Percentiles rank a stretch among this genome's conserved stretches.
phyloP scores from a whole-genome alignment of 1,140 invertebrate genomes.

The Pseudachorutes palmiensis region DNA sequence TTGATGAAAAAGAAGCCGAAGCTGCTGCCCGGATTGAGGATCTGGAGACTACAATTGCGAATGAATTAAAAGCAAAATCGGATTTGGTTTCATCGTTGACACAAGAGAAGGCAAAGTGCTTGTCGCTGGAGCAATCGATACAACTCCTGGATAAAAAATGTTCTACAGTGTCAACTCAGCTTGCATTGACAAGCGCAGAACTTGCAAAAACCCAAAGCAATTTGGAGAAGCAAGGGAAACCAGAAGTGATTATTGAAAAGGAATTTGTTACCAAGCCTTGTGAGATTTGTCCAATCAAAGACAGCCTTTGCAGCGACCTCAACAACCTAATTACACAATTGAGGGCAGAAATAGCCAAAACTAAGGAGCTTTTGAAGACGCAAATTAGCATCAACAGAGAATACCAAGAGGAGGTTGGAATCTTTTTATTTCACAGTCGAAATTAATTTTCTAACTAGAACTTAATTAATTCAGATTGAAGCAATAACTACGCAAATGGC shows the following conservation, averaged over 20 bases:
- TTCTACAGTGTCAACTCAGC: no score
- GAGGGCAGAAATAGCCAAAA: constrained; percentile 18
- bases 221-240: background rate
- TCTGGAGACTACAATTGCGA: constrained; percentile 18
- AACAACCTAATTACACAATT: background rate
- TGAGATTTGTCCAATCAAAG: constrained; percentile 12
- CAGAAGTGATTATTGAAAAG: no score
- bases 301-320: background rate
- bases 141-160: background rate
- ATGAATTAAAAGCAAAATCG: constrained; percentile 22
- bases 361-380: constrained; percentile 17
- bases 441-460: background rate
- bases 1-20: constrained; percentile 14
- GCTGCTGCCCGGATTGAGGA: constrained; percentile 12
- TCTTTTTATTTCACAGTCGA: background rate
- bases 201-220: background rate
- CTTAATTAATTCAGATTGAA: constrained; percentile 26
- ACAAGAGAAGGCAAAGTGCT: constrained; percentile 13
- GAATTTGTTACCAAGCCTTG: constrained; percentile 4
- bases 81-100: constrained; percentile 17
- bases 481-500: constrained; percentile 9
- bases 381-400: constrained; percentile 24
- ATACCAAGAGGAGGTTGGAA: constrained; percentile 21
- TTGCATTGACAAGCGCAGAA: no score
- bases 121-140: background rate